A percentile compares a stretch with the other conserved stretches of the same genome.
Conservation (phyloP, 2,113 vertebrate species). For the Lycaon pictus region DNA sequence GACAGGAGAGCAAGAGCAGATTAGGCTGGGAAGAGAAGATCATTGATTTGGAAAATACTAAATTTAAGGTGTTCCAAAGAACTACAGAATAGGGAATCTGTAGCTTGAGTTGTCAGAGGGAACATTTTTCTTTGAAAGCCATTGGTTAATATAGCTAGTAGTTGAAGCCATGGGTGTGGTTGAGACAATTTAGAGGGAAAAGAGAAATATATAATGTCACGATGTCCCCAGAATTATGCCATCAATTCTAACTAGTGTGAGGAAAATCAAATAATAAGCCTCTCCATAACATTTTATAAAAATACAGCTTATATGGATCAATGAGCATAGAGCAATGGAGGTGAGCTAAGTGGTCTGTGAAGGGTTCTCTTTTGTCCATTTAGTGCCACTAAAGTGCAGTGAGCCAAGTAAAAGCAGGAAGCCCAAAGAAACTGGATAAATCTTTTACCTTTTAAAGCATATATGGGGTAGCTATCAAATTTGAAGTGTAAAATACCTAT, state of each 20-base stretch:
- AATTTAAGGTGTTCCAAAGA: background rate
- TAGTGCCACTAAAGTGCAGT: conserved; percentile 53
- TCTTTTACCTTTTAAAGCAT: background rate
- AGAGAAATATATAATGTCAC: conserved; percentile 58
- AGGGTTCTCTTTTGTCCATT: conserved; percentile 55
- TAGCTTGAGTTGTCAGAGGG: background rate
- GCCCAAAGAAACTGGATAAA: background rate
- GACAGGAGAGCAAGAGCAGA: background rate
- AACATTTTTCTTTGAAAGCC: background rate
- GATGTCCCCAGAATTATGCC: conserved; percentile 56
- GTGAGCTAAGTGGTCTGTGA: conserved; percentile 53
- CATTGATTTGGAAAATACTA: background rate
- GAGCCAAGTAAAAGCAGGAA: conserved; percentile 51
- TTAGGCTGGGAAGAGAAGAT: background rate
- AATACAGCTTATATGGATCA: conserved; percentile 39
- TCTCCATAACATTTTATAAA: conserved; percentile 41
- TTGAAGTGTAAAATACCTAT: background rate
- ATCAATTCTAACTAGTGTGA: conserved; percentile 40
- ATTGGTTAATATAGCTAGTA: background rate
- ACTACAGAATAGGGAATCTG: background rate
- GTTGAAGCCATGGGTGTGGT: background rate
- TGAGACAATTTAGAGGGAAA: conserved; percentile 16
- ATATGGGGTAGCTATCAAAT: background rate
- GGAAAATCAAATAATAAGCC: conserved; percentile 65
- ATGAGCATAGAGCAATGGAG: background rate